These are phyloP conservation scores for Apamea crenata DNA, from an alignment of 2,888 invertebrate genomes.

Conservation along the genomic window DNA sequence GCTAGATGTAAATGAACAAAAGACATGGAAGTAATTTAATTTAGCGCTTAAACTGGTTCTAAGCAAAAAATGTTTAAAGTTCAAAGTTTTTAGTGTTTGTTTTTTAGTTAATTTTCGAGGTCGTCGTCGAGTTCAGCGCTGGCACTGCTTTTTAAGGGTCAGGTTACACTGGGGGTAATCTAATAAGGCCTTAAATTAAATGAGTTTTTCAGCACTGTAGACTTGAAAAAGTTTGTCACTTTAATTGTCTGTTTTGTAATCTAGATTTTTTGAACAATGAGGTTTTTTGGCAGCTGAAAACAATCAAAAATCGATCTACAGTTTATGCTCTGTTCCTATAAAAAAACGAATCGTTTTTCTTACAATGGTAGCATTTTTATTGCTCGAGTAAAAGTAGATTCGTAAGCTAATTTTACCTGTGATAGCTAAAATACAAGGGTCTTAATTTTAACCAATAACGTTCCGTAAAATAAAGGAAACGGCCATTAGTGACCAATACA, in stretches of 20 bases:
- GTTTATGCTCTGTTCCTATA: too few relatives aligned
- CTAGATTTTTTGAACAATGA: too few relatives aligned
- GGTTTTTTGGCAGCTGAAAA: too few relatives aligned
- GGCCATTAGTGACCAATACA: too few relatives aligned
- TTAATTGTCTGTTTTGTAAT: background rate
- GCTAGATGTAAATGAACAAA: conserved; percentile 71
- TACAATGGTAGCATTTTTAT: too few relatives aligned
- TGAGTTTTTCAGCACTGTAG: background rate
- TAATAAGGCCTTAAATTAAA: background rate
- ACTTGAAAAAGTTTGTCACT: background rate
- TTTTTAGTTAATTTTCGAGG: conserved; percentile 82
- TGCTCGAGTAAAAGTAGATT: too few relatives aligned
- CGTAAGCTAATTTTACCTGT: too few relatives aligned
- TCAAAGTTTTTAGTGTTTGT: conserved; percentile 80
- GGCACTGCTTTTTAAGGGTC: conserved; percentile 72
- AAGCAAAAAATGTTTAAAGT: conserved; percentile 81
- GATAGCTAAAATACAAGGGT: too few relatives aligned
- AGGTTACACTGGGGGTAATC: conserved; percentile 59
- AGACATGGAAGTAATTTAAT: conserved; percentile 74
- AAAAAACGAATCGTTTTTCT: too few relatives aligned
- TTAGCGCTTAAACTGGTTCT: conserved; percentile 74
- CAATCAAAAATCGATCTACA: too few relatives aligned
- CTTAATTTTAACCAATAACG: too few relatives aligned
- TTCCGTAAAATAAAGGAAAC: too few relatives aligned
- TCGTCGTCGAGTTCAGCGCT: conserved; percentile 76